Conservation (phyloP, 2,113 vertebrate species). For the Tretioscincus oriximinensis region DNA sequence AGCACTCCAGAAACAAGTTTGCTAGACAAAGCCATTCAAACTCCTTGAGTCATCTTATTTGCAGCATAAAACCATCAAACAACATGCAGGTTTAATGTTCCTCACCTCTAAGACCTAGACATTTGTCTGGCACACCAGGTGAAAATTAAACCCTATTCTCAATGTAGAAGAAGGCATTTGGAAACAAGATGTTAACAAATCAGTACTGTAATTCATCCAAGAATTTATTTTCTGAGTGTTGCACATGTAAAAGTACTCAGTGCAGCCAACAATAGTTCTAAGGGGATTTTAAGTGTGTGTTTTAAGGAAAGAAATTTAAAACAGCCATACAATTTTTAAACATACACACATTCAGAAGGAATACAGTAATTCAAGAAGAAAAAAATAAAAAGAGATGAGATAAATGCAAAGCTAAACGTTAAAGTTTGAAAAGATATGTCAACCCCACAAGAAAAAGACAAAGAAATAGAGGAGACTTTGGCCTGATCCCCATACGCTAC, state of each 20-base stretch:
- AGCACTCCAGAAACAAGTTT: not conserved
- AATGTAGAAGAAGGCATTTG: not conserved
- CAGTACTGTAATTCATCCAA: not conserved
- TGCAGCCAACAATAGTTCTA: not conserved
- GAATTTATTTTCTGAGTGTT: not conserved
- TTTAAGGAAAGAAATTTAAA: not conserved
- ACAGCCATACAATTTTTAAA: not conserved
- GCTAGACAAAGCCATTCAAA: not conserved
- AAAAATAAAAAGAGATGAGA: not conserved
- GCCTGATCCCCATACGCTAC: too few species aligned
- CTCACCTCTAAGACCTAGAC: not conserved
- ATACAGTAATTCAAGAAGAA: not conserved
- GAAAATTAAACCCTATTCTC: not conserved
- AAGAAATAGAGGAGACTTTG: not conserved
- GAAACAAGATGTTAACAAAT: not conserved
- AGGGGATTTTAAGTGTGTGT: not conserved
- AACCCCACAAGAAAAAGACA: not conserved
- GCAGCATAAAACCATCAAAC: not conserved
- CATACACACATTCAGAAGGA: not conserved
- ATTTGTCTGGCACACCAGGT: conserved; percentile 4
- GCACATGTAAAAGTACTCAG: not conserved
- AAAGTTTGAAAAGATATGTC: not conserved
- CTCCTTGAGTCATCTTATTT: not conserved
- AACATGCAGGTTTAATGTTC: not conserved
- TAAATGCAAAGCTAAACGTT: not conserved